Conservation (phyloP, 2,888 invertebrate genomes). For the Sinopyrophorus schimmeli region DNA sequence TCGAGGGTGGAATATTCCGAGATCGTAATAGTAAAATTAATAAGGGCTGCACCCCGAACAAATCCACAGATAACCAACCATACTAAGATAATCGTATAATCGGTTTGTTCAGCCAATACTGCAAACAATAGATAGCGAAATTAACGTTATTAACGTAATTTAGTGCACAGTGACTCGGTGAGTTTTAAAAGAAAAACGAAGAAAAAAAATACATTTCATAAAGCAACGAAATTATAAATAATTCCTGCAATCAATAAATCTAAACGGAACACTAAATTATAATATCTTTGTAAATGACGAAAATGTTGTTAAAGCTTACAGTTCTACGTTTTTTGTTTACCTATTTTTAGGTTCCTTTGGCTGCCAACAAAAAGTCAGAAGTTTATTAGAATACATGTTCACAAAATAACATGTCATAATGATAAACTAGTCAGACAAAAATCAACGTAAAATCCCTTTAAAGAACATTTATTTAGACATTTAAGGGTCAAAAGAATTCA, state of each 20-base stretch:
- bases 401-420: slow-evolving; percentile 29
- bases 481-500: background rate
- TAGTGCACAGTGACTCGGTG: slow-evolving; percentile 36
- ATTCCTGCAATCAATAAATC: slow-evolving; percentile 30
- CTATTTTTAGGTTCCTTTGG: slow-evolving; percentile 53
- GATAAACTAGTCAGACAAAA: slow-evolving; percentile 20
- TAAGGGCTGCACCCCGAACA: slow-evolving; percentile 75
- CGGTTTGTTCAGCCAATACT: slow-evolving; percentile 76
- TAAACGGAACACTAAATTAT: slow-evolving; percentile 35
- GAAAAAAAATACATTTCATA: slow-evolving; percentile 33
- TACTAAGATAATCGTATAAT: slow-evolving; percentile 68
- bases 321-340: slow-evolving; percentile 52
- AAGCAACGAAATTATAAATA: slow-evolving; percentile 33
- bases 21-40: slow-evolving; percentile 77
- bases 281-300: slow-evolving; percentile 29
- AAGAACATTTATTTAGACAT: too few relatives aligned
- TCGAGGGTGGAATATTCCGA: slow-evolving; percentile 73
- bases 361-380: slow-evolving; percentile 57
- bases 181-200: slow-evolving; percentile 34
- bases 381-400: slow-evolving; percentile 50
- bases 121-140: slow-evolving; percentile 48
- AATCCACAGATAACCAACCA: slow-evolving; percentile 78
- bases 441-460: too few relatives aligned
- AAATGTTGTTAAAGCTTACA: slow-evolving; percentile 50
- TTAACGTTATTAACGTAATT: slow-evolving; percentile 25